Percentiles rank a stretch among this genome's conserved stretches.
Conservation (phyloP, 53 echinoderm and acorn worm genomes). For the Holothuria leucospilota region DNA sequence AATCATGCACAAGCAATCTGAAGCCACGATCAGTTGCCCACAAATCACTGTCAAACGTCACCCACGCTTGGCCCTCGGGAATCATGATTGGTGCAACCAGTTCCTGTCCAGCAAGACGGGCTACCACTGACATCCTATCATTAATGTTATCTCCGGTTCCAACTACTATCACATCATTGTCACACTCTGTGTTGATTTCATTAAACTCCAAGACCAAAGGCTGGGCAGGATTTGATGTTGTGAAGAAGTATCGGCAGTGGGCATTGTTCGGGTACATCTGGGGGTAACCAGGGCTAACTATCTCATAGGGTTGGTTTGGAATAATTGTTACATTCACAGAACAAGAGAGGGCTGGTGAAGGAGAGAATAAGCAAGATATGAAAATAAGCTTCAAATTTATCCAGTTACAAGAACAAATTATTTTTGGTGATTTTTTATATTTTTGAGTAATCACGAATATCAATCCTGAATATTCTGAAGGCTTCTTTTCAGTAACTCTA, state of each 20-base stretch:
- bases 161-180: conserved; percentile 48
- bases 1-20: conserved; percentile 32
- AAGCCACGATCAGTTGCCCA: conserved; percentile 59
- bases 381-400: neutral
- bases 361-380: neutral
- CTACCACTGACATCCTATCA: conserved; percentile 10
- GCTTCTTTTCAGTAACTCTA: no score
- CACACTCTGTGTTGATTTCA: conserved; percentile 63
- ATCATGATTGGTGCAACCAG: conserved; percentile 56
- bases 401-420: neutral
- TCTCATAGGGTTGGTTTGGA: conserved; percentile 38
- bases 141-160: conserved; percentile 47
- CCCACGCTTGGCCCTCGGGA: conserved; percentile 56
- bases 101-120: conserved; percentile 60
- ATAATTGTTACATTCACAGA: conserved; percentile 57
- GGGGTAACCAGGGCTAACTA: conserved; percentile 65
- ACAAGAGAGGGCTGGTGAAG: conserved; percentile 45
- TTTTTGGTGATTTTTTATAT: no score
- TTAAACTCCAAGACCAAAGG: conserved; percentile 39
- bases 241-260: conserved; percentile 56
- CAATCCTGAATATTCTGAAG: no score
- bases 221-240: neutral
- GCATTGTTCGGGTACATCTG: conserved; percentile 64
- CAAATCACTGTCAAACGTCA: conserved; percentile 64
- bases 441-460: no score